phyloP scores from a whole-genome alignment of 2,113 vertebrate genomes.

The Apteryx mantelli region DNA sequence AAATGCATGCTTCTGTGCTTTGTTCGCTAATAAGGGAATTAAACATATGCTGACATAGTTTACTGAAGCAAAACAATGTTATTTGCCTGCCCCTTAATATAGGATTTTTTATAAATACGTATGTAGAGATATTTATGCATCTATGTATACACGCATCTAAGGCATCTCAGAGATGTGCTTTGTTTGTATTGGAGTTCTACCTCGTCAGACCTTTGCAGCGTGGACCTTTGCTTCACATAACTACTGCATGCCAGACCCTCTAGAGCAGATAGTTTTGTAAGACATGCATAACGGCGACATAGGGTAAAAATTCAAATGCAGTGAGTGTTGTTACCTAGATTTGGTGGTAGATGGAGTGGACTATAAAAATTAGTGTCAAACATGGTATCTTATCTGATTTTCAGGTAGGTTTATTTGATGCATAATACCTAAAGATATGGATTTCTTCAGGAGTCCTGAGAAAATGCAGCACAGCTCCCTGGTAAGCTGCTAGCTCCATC shows the following conservation, averaged over 20 bases:
- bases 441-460: not conserved
- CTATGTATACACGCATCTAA: accelerated
- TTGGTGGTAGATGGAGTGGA: not conserved
- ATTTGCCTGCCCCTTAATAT: not conserved
- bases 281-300: not conserved
- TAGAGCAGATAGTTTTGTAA: not conserved
- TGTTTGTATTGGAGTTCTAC: not conserved
- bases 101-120: too few species aligned
- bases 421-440: not conserved
- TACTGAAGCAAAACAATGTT: not conserved
- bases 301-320: not conserved
- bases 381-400: not conserved
- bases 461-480: not conserved
- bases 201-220: not conserved
- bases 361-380: not conserved
- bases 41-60: not conserved
- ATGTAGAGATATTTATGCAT: too few species aligned
- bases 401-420: not conserved
- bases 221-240: not conserved
- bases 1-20: not conserved
- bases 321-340: not conserved
- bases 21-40: not conserved
- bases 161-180: not conserved
- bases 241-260: not conserved
- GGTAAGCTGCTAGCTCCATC: not conserved